Evolutionary conservation across 92 coral and sea anemone species (phyloP).

Genomic region (Montipora capitata): DNA sequence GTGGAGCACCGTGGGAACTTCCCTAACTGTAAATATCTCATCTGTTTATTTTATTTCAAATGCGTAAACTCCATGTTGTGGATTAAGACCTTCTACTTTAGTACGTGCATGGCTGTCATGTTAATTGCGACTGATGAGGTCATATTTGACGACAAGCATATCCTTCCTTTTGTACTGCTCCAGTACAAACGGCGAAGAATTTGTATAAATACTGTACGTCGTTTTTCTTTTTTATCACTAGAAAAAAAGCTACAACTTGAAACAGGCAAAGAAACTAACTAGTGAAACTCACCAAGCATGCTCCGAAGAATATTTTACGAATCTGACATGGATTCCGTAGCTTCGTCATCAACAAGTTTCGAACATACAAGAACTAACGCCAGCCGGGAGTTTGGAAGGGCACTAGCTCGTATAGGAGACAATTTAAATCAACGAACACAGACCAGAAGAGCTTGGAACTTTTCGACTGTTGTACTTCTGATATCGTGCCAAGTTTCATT

Average conservation of each 20-base stretch:
- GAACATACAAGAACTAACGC: neutral
- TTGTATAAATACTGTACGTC: neutral
- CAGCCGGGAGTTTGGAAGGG: slow-evolving; percentile 28
- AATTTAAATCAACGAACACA: slow-evolving; percentile 16
- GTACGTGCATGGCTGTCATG: neutral
- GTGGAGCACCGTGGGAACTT: neutral
- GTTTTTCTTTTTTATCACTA: neutral
- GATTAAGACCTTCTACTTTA: neutral
- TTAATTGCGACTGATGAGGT: neutral
- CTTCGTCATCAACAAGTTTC: neutral
- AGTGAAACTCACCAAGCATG: neutral
- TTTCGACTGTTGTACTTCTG: slow-evolving; percentile 1
- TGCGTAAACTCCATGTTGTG: neutral
- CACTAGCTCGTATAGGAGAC: slow-evolving; percentile 47
- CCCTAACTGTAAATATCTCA: neutral
- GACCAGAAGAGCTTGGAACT: neutral
- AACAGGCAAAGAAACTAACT: neutral
- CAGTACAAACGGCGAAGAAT: neutral
- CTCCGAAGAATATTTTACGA: neutral
- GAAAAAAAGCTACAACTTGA: neutral
- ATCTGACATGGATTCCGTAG: neutral
- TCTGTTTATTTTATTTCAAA: slow-evolving; percentile 8
- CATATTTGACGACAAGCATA: neutral
- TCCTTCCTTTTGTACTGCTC: neutral
- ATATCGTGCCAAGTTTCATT: slow-evolving; percentile 4